These are phyloP conservation scores for Disparrhopalites patrizii DNA, from an alignment of 2,888 invertebrate species.

Conservation along the genomic window DNA sequence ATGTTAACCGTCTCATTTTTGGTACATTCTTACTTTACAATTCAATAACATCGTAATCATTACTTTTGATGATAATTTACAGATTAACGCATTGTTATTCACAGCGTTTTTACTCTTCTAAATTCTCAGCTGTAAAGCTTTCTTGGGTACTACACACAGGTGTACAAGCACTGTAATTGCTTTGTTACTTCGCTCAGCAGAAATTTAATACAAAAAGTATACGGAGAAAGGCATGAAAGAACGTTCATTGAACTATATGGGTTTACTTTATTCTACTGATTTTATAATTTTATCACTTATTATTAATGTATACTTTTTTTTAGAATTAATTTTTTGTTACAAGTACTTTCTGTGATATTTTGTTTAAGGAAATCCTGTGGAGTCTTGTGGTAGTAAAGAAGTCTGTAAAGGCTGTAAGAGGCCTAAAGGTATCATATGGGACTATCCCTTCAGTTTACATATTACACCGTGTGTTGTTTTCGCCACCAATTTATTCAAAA, in stretches of 20 bases:
- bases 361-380: slow-evolving; percentile 32
- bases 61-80: too few relatives aligned
- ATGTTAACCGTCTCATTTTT: not conserved
- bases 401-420: slow-evolving; percentile 34
- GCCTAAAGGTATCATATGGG: slow-evolving; percentile 34
- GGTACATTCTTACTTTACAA: too few relatives aligned
- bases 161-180: too few relatives aligned
- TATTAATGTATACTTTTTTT: not conserved
- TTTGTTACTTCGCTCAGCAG: not conserved
- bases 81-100: too few relatives aligned
- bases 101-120: too few relatives aligned
- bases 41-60: too few relatives aligned
- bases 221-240: not conserved
- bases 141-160: too few relatives aligned
- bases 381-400: slow-evolving; percentile 34
- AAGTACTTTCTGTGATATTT: slow-evolving; percentile 27
- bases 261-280: not conserved
- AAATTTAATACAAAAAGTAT: not conserved
- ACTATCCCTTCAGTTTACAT: slow-evolving; percentile 20
- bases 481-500: not conserved
- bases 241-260: not conserved
- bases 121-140: too few relatives aligned
- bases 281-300: not conserved
- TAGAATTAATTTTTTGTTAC: slow-evolving; percentile 10
- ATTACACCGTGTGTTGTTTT: slow-evolving; percentile 15